Evolutionary conservation across 2,888 invertebrate genomes (phyloP).

Genomic region (Eupithecia subumbrata): DNA sequence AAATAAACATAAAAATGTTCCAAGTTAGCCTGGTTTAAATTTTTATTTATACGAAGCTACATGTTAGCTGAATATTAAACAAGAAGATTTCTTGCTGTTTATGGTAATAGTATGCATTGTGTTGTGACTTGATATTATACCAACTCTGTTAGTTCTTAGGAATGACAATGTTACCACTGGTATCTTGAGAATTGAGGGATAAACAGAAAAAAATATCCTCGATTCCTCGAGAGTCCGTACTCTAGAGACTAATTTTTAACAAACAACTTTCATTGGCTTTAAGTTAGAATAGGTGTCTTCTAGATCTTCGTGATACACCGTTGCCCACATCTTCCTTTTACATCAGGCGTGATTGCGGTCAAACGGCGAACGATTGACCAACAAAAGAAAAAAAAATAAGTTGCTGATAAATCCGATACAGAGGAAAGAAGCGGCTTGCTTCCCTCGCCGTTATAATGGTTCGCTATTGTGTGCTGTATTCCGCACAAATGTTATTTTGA

Average conservation of each 20-base stretch:
- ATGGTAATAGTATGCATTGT: conserved; percentile 17
- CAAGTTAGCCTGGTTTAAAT: background rate
- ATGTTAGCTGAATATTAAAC: conserved; percentile 26
- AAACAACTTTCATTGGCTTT: too few relatives aligned
- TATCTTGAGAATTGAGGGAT: background rate
- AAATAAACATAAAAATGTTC: background rate
- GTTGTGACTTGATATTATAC: conserved; percentile 4
- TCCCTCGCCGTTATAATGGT: too few relatives aligned
- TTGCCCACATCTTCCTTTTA: too few relatives aligned
- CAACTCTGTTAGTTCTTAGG: conserved; percentile 2
- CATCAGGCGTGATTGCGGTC: too few relatives aligned
- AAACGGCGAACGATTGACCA: too few relatives aligned
- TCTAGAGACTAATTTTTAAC: background rate
- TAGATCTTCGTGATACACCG: too few relatives aligned
- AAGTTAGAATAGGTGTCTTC: too few relatives aligned
- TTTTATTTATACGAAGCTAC: conserved; percentile 2
- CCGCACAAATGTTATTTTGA: too few relatives aligned
- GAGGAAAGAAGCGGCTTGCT: too few relatives aligned
- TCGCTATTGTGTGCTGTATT: too few relatives aligned
- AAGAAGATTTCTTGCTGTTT: conserved; percentile 21
- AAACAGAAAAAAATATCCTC: background rate
- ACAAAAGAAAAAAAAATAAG: too few relatives aligned
- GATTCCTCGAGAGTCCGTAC: background rate
- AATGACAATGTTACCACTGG: background rate
- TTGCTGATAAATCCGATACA: too few relatives aligned